Base-by-base conservation (phyloP, 2,888 invertebrate species). In the Pycnomerus fuliginosus region DNA sequence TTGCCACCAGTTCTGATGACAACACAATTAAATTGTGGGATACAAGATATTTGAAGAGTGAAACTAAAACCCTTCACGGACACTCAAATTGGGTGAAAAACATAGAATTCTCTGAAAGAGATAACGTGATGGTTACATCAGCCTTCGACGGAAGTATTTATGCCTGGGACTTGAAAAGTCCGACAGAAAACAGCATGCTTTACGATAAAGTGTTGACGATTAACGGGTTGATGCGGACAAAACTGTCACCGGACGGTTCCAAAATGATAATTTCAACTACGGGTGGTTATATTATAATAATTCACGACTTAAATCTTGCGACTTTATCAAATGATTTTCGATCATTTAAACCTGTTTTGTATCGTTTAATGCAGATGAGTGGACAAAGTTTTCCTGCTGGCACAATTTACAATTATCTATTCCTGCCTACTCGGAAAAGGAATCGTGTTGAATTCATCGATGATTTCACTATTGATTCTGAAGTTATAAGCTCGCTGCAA, bases 61-160 rank as follows among this genome's bases (percentile, higher is more conserved):
- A 85, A 62, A 82, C 90, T 43, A 80, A 86, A 44, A 84, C 85
- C 8, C 76, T 95, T 5, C 79, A 82, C 47, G 95, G 94, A 1
- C 95, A 96, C 71, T 85, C 89, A 0, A 93, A 92, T 73, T 96
- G 95, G 95, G 95, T 92, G 30, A 96, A 96, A 71, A 96, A 94
- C 70, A 92, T 96, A 53, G 95, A 96, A 68, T 95, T 90, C 70
- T 90, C 90, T 16, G 82, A 84, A 13, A 84, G 84, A 62, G 88
- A 90, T 64, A 86, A 89, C 50, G 76, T 92, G 4, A 76, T 96
- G 43, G 84, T 96, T 8, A 93, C 93, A 0, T 94, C 93, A 1
- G 94, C 92, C 0, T 87, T 95, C 65, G 95, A 96, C 70, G 94
- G 94, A 8, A 89, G 88, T 62, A 90, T 96, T 64, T 92, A 87